phyloP scores from a whole-genome alignment of 2,113 vertebrate species.

The Lasiurus cinereus region DNA sequence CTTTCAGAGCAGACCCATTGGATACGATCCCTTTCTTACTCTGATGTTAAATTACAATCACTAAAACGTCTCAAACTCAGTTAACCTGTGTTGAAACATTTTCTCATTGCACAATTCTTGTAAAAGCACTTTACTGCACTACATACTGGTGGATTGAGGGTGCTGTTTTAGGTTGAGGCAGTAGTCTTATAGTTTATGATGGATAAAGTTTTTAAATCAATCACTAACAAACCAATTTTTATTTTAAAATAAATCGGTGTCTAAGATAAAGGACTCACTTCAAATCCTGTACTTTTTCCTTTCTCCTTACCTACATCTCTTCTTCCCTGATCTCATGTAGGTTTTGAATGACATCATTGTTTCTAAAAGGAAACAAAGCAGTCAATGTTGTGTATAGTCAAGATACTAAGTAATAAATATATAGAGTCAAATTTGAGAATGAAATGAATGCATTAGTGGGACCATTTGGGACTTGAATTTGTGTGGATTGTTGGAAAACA shows the following conservation, averaged over 20 bases:
- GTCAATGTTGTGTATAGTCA: neutral
- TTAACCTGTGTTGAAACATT: neutral
- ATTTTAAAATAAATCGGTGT: neutral
- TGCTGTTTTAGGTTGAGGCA: neutral
- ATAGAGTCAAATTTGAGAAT: neutral
- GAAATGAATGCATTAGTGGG: neutral
- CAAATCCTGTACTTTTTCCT: neutral
- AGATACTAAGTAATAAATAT: neutral
- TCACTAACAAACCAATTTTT: neutral
- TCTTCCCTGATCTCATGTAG: neutral
- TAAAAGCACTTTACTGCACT: fast-evolving
- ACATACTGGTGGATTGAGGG: no score
- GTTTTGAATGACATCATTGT: neutral
- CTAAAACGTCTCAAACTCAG: neutral
- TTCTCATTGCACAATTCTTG: neutral
- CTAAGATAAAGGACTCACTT: neutral
- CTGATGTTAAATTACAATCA: neutral
- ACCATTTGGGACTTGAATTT: neutral
- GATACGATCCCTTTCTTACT: neutral
- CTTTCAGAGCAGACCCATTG: neutral
- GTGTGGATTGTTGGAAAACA: neutral
- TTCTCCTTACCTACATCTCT: neutral
- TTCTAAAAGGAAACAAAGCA: neutral
- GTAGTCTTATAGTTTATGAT: neutral
- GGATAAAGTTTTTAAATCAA: neutral